Conservation (phyloP, 2,888 invertebrate genomes). For the Drosophila kokeensis region DNA sequence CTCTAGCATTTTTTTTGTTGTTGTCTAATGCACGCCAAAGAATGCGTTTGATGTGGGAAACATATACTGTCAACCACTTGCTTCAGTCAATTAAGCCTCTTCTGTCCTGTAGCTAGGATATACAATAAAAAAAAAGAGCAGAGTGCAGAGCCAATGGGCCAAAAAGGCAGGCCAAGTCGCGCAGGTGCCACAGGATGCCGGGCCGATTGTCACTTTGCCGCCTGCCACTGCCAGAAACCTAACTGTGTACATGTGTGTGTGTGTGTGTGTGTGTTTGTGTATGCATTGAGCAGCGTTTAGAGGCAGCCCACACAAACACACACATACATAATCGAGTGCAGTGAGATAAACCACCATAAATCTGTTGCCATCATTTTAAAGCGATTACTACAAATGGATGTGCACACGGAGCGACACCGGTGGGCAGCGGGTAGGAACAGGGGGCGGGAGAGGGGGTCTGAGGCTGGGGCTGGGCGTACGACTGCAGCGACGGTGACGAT, state of each 20-base stretch:
- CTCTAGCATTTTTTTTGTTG: background rate
- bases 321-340: constrained; percentile 66
- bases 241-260: background rate
- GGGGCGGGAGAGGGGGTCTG: background rate
- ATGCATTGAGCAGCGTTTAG: constrained; percentile 37
- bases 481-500: constrained; percentile 47
- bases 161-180: constrained; percentile 47
- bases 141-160: constrained; percentile 41
- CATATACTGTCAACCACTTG: background rate
- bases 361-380: constrained; percentile 82
- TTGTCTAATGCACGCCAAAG: background rate
- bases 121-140: constrained; percentile 19
- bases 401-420: constrained; percentile 43
- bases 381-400: constrained; percentile 79
- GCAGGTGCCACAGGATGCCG: constrained; percentile 56
- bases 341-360: constrained; percentile 82
- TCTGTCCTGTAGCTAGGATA: background rate
- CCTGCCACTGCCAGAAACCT: constrained; percentile 36
- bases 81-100: background rate
- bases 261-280: constrained; percentile 25
- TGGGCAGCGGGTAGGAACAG: background rate
- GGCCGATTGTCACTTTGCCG: constrained; percentile 71
- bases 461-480: background rate
- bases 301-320: constrained; percentile 20
- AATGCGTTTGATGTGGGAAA: background rate